Evolutionary conservation across 2,797 vertebrate species (phyloP), one percentile per base, ranked within the genome.

Genomic region (Hafferia zeledoni): DNA sequence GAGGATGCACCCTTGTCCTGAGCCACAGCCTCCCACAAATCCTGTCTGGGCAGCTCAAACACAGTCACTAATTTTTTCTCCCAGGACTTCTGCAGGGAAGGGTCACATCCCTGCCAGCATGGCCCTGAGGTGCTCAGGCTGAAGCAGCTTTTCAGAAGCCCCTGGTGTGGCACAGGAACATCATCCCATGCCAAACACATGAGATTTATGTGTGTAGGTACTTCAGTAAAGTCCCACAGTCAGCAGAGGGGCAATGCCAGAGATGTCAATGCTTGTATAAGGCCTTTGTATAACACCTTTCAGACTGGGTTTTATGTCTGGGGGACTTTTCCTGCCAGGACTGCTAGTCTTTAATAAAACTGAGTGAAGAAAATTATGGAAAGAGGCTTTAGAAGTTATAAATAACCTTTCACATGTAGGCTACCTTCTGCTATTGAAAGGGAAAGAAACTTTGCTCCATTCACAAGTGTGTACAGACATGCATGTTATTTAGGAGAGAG

Each of bases 351-450:
- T 86, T 65, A 81, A 65, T 83, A 70, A 83, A 93, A 83, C 75
- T 35, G 7, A 77, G 35, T 70, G 46, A 55, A 70, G 70, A 70
- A 84, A 87, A 79, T 90, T 14, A 72, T 92, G 92, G 79, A 92
- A 87, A 93, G 93, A 74, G 76, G 71, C 83, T 72, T 90, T 96
- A 87, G 30, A 89, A 77, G 53, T 74, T 79, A 64, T 93, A 89
- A 89, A 89, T 80, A 84, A 89, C 50, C 63, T 83, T 86, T 90
- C 55, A 33, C 56, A 43, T 44, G 50, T 75, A 47, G 61, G 43
- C 81, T 68, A 23, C 71, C 15, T 89, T 74, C n/a, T 2, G 10
- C 50, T 93, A 3, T 44, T 70, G 39, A 77, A 71, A 64, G 49
- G 70, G 31, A 76, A 67, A 85, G 46, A 72, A 85, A 28, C 79